phyloP scores from a whole-genome alignment of 2,113 vertebrate genomes.

The Isurus oxyrinchus region DNA sequence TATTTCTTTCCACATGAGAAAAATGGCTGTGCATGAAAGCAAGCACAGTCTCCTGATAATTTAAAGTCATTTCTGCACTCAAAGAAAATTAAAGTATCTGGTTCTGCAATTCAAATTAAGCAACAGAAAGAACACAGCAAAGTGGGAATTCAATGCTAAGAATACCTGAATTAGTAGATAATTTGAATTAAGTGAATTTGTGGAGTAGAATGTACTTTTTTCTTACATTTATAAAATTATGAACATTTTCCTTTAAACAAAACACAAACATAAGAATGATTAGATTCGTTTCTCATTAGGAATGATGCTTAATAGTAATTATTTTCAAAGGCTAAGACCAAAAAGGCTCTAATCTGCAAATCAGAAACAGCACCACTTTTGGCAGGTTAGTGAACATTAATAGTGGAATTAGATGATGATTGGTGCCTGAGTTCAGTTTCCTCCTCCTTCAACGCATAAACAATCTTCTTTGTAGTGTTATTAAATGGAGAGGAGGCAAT shows the following conservation, averaged over 20 bases:
- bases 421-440: background rate
- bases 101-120: conserved; percentile 12
- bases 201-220: background rate
- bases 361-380: background rate
- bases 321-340: background rate
- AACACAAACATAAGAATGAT: background rate
- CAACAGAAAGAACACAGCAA: background rate
- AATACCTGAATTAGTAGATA: background rate
- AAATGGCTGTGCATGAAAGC: background rate
- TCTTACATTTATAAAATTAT: background rate
- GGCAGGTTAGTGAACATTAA: background rate
- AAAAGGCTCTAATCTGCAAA: background rate
- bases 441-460: background rate
- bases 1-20: background rate
- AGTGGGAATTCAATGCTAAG: background rate
- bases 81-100: background rate
- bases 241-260: background rate
- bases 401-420: background rate
- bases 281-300: background rate
- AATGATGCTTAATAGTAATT: background rate
- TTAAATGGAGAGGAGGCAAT: background rate
- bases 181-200: background rate
- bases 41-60: conserved; percentile 20
- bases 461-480: background rate
- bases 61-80: background rate